These are phyloP conservation scores for Nannoperca australis DNA, from an alignment of 2,797 vertebrate species.

Conservation along the genomic window DNA sequence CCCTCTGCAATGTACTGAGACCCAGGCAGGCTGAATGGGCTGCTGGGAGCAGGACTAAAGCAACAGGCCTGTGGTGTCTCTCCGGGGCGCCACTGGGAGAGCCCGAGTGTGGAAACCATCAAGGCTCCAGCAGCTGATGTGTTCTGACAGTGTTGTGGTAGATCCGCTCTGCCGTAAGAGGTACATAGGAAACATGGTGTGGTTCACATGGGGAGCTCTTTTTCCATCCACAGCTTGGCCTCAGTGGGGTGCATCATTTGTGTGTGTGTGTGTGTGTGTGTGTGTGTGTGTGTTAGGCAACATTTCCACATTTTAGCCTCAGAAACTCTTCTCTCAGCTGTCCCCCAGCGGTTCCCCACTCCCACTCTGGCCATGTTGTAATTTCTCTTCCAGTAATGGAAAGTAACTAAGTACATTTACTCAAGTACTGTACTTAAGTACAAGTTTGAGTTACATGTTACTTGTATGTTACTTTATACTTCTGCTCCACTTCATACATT, in stretches of 20 bases:
- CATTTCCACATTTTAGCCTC: slow-evolving; percentile 53
- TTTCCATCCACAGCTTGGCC: slow-evolving; percentile 50
- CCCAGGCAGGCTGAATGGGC: slow-evolving; percentile 49
- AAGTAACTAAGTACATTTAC: slow-evolving; percentile 9
- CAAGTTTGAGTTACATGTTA: too few relatives aligned
- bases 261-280: slow-evolving; percentile 31
- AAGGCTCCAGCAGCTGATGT: slow-evolving; percentile 70
- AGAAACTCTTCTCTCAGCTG: slow-evolving; percentile 30
- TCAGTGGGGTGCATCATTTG: slow-evolving; percentile 27
- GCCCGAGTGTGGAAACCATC: slow-evolving; percentile 68
- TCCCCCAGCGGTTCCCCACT: slow-evolving; percentile 34
- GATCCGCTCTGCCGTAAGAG: slow-evolving; percentile 78
- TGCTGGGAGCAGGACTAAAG: slow-evolving; percentile 72
- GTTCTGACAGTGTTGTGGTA: slow-evolving; percentile 85
- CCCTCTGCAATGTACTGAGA: slow-evolving; percentile 47
- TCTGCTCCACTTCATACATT: not conserved
- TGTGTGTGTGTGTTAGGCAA: slow-evolving; percentile 39
- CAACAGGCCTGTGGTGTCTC: slow-evolving; percentile 74
- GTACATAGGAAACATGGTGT: slow-evolving; percentile 71
- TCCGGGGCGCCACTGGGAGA: slow-evolving; percentile 61
- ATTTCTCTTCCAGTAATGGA: slow-evolving; percentile 21
- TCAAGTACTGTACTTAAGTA: not conserved
- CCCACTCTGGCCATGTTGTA: slow-evolving; percentile 12
- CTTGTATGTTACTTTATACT: not conserved
- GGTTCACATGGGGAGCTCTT: slow-evolving; percentile 73